Evolutionary conservation across 2,113 vertebrate genomes (phyloP), one percentile per base, ranked within the genome.

Genomic region (Uria aalge): DNA sequence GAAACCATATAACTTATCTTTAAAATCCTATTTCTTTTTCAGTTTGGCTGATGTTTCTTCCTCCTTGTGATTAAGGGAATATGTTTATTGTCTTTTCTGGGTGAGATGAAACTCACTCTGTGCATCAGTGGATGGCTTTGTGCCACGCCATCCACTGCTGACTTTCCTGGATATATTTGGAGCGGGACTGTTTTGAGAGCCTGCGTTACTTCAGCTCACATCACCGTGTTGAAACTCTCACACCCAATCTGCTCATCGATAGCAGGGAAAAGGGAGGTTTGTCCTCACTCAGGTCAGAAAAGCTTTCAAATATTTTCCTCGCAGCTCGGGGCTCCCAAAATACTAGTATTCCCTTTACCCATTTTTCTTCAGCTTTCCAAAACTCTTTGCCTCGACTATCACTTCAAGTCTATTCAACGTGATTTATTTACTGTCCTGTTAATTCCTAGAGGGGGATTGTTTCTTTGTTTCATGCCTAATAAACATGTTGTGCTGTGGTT

Each of bases 191-290:
- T 57, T 66, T 45, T 15, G 71, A 77, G 22, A 85, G 15, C 10
- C 27, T 55, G 12, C 1, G 0, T 17, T 84, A 53, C 47, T 63
- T 26, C 47, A 63, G 29, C 26, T 57, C 50, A 41, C 0, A 0
- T 50, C 43, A 73, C 38, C 1, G 0, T 27, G 29, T 24, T 80
- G 82, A 80, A 92, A 73, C 1, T 2, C 26, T 34, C 1, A 2
- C 24, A 32, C 22, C 13, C 63, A 72, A 13, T 48, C 43, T 81
- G 18, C 16, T 64, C 60, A 67, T 40, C 75, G 63, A n/a, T 9
- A 72, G 16, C 40, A 48, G 32, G n/a, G 63, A 50, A 77, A 63
- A 59, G 63, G 48, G 75, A 74, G 24, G 11, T 34, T 50, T 85
- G 22, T 38, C 40, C 15, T 74, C n/a, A 50, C 17, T 19, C 29